Percentiles rank a stretch among this genome's conserved stretches.
phyloP scores from a whole-genome alignment of 2,888 invertebrate genomes.

The Melanotus villosus region DNA sequence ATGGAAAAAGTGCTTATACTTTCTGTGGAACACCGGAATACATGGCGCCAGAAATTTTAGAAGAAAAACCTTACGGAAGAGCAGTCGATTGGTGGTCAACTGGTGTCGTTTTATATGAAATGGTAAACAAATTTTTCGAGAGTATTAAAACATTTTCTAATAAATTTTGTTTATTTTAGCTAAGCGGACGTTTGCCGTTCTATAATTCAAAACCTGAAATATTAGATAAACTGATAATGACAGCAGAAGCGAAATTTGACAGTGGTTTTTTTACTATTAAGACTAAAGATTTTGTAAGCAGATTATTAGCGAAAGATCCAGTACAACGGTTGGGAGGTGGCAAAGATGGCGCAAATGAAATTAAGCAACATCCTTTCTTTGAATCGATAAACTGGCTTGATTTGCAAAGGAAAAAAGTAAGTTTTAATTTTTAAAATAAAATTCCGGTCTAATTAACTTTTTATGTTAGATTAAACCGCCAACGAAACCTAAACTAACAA shows the following conservation, averaged over 20 bases:
- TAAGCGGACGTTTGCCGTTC: no score
- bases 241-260: no score
- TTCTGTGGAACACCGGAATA: no score
- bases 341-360: neutral
- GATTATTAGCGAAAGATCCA: conserved; percentile 9
- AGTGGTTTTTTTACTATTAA: no score
- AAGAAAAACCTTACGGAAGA: conserved; percentile 6
- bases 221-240: no score
- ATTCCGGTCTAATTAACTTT: neutral
- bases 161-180: neutral
- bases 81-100: conserved; percentile 14
- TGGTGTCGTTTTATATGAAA: conserved; percentile 16
- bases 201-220: no score
- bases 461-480: no score
- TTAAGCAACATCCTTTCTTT: conserved; percentile 6
- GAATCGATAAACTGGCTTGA: neutral
- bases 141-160: neutral
- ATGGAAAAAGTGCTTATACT: no score
- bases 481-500: no score
- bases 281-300: no score
- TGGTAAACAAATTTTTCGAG: conserved; percentile 1
- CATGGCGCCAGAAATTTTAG: neutral
- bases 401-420: no score
- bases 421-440: no score
- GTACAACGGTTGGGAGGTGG: neutral